Base-by-base conservation (phyloP, 2,888 invertebrate genomes). In the Phaedon cochleariae region DNA sequence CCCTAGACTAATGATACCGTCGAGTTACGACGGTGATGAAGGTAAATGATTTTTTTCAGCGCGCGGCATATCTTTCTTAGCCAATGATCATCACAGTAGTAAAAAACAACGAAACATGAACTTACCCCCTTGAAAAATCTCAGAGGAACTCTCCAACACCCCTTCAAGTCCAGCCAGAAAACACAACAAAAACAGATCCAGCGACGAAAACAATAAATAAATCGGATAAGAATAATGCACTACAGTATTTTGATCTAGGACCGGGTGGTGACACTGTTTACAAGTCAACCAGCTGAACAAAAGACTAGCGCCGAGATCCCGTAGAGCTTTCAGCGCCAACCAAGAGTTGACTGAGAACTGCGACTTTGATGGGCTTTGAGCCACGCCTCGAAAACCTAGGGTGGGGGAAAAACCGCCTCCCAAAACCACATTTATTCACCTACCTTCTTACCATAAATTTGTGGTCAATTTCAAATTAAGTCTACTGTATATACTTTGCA, bases 371-470 rank as follows among this genome's bases (percentile, higher is more conserved):
- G 67, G 67, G 64, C 68, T 69, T 68, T 71, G 63, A 41, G 75
- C 77, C 76, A 76, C 76, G 77, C 80, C 78, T 76, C 65, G 62
- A 41, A 57, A 55, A 61, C 59, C 6, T 4, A 64, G 67, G 71
- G 69, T 71, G 73, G 76, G 78, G 74, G 69, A 66, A 62, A 64
- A 72, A 66, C 71, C 73, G 67, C 76, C 78, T 76, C 77, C 77
- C 74, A 75, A 73, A 77, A 80, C 77, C 76, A 70, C 79, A 77
- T 79, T 77, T 74, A 76, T 78, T 78, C 77, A 80, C 81, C 77
- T 77, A 76, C 80, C 80, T 80, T 79, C 80, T 80, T 80, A 80
- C 77, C 81, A 82, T 82, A 81, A 81, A 81, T 81, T 81, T 76
- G 77, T 77, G 78, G 78, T 77, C 71, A 77, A 79, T 78, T 77